A percentile compares a stretch with the other conserved stretches of the same genome.
phyloP scores from a whole-genome alignment of 2,888 invertebrate species.

The Phaedon cochleariae region DNA sequence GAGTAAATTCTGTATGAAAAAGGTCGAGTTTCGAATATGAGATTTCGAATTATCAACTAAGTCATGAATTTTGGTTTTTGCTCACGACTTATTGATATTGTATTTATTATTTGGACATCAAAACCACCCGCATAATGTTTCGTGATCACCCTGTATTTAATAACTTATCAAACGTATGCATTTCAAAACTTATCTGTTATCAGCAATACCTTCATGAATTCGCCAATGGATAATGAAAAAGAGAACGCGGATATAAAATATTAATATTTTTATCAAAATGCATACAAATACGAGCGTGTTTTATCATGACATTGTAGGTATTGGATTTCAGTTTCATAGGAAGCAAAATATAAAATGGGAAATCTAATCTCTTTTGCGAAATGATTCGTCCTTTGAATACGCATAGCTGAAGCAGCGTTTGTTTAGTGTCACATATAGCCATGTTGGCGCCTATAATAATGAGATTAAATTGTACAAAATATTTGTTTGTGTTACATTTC shows the following conservation, averaged over 20 bases:
- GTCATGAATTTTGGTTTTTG: too few relatives aligned
- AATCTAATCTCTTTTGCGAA: conserved; percentile 31
- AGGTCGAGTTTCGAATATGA: too few relatives aligned
- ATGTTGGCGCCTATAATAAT: not conserved
- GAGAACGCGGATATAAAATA: not conserved
- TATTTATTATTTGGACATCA: too few relatives aligned
- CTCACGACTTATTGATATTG: too few relatives aligned
- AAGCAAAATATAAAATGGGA: conserved; percentile 20
- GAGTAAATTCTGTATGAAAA: too few relatives aligned
- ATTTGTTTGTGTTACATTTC: conserved; percentile 22
- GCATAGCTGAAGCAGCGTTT: conserved; percentile 9
- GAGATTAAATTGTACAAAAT: conserved; percentile 15
- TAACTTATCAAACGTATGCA: not conserved
- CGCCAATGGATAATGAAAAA: not conserved
- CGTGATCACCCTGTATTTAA: not conserved
- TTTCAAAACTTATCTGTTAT: too few relatives aligned
- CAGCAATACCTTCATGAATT: not conserved
- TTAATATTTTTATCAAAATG: not conserved
- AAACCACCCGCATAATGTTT: too few relatives aligned
- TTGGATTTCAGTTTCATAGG: conserved; percentile 25
- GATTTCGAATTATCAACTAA: too few relatives aligned
- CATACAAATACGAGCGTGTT: not conserved
- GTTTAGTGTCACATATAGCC: not conserved
- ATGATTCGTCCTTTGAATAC: conserved; percentile 21
- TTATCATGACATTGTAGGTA: conserved; percentile 6